Evolutionary conservation across 2,797 vertebrate genomes (phyloP).

Genomic region (Cynodonichthys magdalenae): DNA sequence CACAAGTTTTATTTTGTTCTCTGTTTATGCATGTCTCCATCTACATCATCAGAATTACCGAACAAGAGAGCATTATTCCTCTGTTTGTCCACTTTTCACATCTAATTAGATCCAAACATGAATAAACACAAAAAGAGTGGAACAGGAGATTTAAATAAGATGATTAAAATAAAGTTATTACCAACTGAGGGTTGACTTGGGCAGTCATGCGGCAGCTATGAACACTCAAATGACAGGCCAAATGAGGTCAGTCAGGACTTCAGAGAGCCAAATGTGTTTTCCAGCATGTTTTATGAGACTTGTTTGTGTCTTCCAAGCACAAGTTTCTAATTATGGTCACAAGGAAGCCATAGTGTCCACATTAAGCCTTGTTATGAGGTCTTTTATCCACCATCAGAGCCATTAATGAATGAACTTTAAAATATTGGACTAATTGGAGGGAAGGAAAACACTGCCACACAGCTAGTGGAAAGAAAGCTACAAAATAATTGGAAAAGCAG

Average conservation of each 20-base stretch:
- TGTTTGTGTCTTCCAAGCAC: constrained; percentile 73
- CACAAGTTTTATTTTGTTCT: constrained; percentile 47
- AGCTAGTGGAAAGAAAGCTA: neutral
- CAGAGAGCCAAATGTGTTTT: constrained; percentile 66
- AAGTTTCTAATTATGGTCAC: constrained; percentile 79
- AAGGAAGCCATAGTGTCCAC: constrained; percentile 76
- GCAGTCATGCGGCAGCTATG: constrained; percentile 59
- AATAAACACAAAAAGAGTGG: constrained; percentile 25
- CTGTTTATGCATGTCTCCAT: constrained; percentile 30
- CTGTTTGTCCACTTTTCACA: constrained; percentile 62
- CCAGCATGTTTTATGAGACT: constrained; percentile 65
- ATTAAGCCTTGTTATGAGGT: constrained; percentile 70
- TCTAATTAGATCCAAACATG: constrained; percentile 43
- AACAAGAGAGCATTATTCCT: constrained; percentile 43
- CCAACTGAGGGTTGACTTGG: constrained; percentile 35
- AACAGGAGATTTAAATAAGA: constrained; percentile 10
- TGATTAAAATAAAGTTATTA: constrained; percentile 52
- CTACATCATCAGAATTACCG: constrained; percentile 45
- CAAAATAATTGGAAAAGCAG: constrained; percentile 5
- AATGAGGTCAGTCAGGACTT: constrained; percentile 45
- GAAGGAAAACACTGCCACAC: constrained; percentile 10
- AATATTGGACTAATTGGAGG: constrained; percentile 27
- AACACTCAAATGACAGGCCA: constrained; percentile 38
- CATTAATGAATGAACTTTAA: constrained; percentile 30
- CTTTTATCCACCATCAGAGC: constrained; percentile 57